Conservation (phyloP, 2,888 invertebrate species). For the Mayetiola destructor region DNA sequence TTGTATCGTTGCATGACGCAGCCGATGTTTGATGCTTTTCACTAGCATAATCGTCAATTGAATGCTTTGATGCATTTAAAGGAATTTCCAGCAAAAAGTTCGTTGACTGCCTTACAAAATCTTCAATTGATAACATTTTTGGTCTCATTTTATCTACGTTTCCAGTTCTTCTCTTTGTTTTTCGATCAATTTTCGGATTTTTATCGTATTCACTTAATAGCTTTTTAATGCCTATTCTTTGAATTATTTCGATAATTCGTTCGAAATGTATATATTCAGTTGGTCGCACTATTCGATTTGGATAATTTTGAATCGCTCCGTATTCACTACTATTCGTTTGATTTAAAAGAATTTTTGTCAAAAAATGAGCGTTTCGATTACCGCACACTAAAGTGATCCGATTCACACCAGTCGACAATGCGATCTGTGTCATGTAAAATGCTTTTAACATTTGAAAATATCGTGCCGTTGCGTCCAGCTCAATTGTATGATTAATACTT, state of each 20-base stretch:
- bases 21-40: not conserved
- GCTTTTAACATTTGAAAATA: conserved; percentile 8
- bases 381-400: not conserved
- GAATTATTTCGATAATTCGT: not conserved
- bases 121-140: too few relatives aligned
- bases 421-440: conserved; percentile 3
- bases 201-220: not conserved
- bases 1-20: not conserved
- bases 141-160: not conserved
- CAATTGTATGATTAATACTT: not conserved
- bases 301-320: not conserved
- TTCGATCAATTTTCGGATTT: not conserved
- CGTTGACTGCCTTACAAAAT: not conserved
- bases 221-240: not conserved
- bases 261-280: not conserved
- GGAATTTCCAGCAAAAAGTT: not conserved
- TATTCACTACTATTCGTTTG: not conserved
- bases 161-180: not conserved
- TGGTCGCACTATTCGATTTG: not conserved
- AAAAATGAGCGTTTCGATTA: not conserved
- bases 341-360: not conserved
- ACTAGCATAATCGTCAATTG: not conserved
- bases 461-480: not conserved
- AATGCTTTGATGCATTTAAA: not conserved
- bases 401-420: conserved; percentile 3